phyloP scores from a whole-genome alignment of 2,797 vertebrate genomes.

The Protonibea diacanthus region DNA sequence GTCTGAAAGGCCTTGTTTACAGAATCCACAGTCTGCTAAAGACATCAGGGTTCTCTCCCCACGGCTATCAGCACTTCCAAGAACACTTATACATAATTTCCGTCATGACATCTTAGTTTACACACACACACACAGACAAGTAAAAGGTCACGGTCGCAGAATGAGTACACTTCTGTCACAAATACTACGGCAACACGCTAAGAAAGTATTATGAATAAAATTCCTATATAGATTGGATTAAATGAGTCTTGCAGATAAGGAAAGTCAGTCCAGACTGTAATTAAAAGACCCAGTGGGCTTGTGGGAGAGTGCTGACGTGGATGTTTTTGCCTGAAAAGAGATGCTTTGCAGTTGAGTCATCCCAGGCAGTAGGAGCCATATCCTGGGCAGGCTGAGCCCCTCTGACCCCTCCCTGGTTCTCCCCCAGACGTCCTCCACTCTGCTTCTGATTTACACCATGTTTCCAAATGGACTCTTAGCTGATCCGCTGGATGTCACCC shows the following conservation, averaged over 20 bases:
- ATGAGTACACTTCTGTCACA: not conserved
- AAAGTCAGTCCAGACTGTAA: slow-evolving; percentile 37
- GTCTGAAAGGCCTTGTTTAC: slow-evolving; percentile 61
- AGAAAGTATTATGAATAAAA: not conserved
- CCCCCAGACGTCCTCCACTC: slow-evolving; percentile 48
- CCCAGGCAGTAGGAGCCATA: slow-evolving; percentile 61
- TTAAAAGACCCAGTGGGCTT: slow-evolving; percentile 47
- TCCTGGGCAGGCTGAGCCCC: slow-evolving; percentile 71
- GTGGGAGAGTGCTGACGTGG: slow-evolving; percentile 75
- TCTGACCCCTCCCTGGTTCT: slow-evolving; percentile 66
- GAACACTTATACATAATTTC: slow-evolving; percentile 39
- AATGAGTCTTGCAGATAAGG: slow-evolving; percentile 32
- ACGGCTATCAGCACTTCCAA: slow-evolving; percentile 52
- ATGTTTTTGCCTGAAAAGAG: slow-evolving; percentile 66
- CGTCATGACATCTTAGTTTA: slow-evolving; percentile 35
- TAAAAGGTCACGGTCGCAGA: not conserved
- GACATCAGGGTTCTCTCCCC: slow-evolving; percentile 65
- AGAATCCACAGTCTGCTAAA: slow-evolving; percentile 67
- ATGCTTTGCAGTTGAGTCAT: slow-evolving; percentile 86
- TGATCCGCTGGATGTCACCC: slow-evolving; percentile 41
- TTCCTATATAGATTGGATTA: slow-evolving; percentile 3
- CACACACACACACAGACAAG: slow-evolving; percentile 1
- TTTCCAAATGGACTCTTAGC: slow-evolving; percentile 30
- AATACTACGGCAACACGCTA: slow-evolving; percentile 4
- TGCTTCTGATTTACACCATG: slow-evolving; percentile 49